Evolutionary conservation across 2,113 vertebrate genomes (phyloP).

Genomic region (Clinocottus analis): DNA sequence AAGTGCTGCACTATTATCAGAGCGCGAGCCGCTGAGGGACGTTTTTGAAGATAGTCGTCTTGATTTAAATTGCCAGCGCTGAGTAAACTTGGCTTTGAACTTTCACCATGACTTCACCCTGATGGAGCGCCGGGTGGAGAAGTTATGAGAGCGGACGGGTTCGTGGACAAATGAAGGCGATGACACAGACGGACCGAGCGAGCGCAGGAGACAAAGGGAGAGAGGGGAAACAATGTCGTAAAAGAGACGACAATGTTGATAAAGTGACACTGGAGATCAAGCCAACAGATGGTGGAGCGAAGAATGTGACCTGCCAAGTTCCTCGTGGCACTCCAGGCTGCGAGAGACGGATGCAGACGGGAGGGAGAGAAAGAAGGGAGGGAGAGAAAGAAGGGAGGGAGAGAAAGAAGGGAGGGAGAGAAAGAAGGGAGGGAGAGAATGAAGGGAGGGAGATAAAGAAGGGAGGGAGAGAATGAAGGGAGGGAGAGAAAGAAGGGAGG

Average conservation of each 20-base stretch:
- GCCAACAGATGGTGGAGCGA: conserved; percentile 72
- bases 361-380: conserved; percentile 74
- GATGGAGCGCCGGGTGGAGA: conserved; percentile 48
- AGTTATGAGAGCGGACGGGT: conserved; percentile 56
- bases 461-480: conserved; percentile 61
- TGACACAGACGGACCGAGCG: conserved; percentile 60
- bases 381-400: conserved; percentile 61
- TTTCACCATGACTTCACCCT: conserved; percentile 58
- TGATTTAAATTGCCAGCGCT: conserved; percentile 57
- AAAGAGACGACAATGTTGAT: conserved; percentile 71
- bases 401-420: conserved; percentile 71
- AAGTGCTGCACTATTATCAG: conserved; percentile 60
- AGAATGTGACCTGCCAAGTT: conserved; percentile 78
- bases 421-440: too few relatives aligned
- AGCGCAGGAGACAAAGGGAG: conserved; percentile 36
- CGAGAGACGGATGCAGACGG: conserved; percentile 54
- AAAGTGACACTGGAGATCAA: conserved; percentile 77
- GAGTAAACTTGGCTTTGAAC: conserved; percentile 69
- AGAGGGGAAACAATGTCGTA: conserved; percentile 54
- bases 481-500: too few relatives aligned
- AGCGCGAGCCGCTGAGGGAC: conserved; percentile 43
- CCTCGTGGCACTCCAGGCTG: conserved; percentile 64
- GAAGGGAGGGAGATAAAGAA: conserved; percentile 79
- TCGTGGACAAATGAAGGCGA: conserved; percentile 58
- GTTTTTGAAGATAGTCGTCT: conserved; percentile 56